A percentile compares a stretch with the other conserved stretches of the same genome.
Evolutionary conservation across 2,797 vertebrate genomes (phyloP).

Genomic region (Pachyuromys duprasi): DNA sequence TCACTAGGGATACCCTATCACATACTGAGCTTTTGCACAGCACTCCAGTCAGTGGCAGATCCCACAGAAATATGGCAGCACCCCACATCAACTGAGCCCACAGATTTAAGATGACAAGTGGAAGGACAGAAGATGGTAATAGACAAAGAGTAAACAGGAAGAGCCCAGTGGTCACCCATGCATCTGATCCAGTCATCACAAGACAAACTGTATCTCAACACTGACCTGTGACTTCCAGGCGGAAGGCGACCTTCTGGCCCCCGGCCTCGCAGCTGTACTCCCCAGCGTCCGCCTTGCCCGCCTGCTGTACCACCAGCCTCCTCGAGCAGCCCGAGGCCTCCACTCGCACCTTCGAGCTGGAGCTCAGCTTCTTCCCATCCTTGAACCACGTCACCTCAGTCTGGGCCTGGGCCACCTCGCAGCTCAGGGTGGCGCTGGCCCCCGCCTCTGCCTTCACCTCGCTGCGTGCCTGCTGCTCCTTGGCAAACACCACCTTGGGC

Average conservation of each 20-base stretch:
- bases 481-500: slow-evolving; percentile 67
- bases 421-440: slow-evolving; percentile 85
- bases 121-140: background rate
- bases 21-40: background rate
- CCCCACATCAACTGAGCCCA: too few species aligned
- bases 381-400: slow-evolving; percentile 90
- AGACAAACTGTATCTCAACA: background rate
- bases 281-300: slow-evolving; percentile 88
- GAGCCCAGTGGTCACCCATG: too few species aligned
- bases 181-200: background rate
- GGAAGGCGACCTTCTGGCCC: slow-evolving; percentile 27
- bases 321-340: slow-evolving; percentile 86
- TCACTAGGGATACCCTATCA: background rate
- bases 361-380: slow-evolving; percentile 86
- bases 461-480: slow-evolving; percentile 78
- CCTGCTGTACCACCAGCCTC: slow-evolving; percentile 87
- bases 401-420: slow-evolving; percentile 87
- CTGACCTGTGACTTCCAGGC: background rate
- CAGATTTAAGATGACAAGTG: background rate
- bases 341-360: slow-evolving; percentile 84
- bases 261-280: slow-evolving; percentile 40
- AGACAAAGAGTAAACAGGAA: background rate
- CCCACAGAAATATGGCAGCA: background rate
- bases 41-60: background rate
- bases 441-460: slow-evolving; percentile 84